These are phyloP conservation scores for Chirona hameri DNA, from an alignment of 2,888 invertebrate genomes.

Conservation along the genomic window DNA sequence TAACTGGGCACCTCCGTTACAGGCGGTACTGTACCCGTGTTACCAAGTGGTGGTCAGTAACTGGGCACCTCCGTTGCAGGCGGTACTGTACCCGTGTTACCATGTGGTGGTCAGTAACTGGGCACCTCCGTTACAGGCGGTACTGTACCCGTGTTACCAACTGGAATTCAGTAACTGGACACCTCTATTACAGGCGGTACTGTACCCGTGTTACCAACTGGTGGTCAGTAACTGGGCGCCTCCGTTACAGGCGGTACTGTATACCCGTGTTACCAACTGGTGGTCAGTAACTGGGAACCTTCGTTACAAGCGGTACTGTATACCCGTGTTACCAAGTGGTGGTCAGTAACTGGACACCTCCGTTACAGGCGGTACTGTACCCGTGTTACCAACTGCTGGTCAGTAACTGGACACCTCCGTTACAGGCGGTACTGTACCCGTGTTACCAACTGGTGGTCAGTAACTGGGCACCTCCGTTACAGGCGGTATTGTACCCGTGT, in stretches of 20 bases:
- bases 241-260: constrained; percentile 50
- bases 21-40: constrained; percentile 60
- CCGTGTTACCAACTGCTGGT: constrained; percentile 75
- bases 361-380: constrained; percentile 54
- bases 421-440: constrained; percentile 57
- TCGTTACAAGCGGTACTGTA: constrained; percentile 50
- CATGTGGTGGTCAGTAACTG: constrained; percentile 73
- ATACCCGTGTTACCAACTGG: constrained; percentile 75
- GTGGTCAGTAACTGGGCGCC: constrained; percentile 79
- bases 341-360: constrained; percentile 77
- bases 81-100: constrained; percentile 66
- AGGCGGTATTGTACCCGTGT: constrained; percentile 60
- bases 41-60: constrained; percentile 74
- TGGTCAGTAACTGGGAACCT: constrained; percentile 78
- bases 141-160: constrained; percentile 72
- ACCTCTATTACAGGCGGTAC: constrained; percentile 53
- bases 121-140: constrained; percentile 61
- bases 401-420: constrained; percentile 74
- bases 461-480: constrained; percentile 69
- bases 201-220: constrained; percentile 74
- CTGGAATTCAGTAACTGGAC: constrained; percentile 76
- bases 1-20: constrained; percentile 69
- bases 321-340: constrained; percentile 77
- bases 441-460: constrained; percentile 74
- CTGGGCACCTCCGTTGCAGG: constrained; percentile 76